Conservation (phyloP, 2,113 vertebrate species). For the Pedetes capensis region DNA sequence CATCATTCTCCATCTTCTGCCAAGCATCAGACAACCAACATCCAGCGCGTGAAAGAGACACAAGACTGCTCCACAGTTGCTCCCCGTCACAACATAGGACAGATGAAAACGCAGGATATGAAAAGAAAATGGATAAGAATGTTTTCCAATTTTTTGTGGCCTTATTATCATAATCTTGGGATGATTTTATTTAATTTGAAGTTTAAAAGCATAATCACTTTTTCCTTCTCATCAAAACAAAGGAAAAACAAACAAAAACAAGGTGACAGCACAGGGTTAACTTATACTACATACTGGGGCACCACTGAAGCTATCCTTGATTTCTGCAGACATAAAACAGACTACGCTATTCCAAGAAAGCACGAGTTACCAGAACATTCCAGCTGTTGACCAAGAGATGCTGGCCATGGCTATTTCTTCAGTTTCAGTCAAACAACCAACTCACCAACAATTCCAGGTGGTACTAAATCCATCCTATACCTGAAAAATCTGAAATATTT, state of each 20-base stretch:
- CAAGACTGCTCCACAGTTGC: not conserved
- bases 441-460: slow-evolving; percentile 7
- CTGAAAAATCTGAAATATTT: slow-evolving; percentile 50
- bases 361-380: slow-evolving; percentile 7
- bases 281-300: not conserved
- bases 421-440: slow-evolving; percentile 1
- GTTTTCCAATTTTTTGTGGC: not conserved
- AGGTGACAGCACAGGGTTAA: not conserved
- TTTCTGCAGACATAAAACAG: slow-evolving; percentile 12
- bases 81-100: not conserved
- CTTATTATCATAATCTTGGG: not conserved
- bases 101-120: not conserved
- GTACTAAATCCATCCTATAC: not conserved
- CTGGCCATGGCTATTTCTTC: slow-evolving; percentile 41
- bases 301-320: not conserved
- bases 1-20: not conserved
- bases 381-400: slow-evolving; percentile 42
- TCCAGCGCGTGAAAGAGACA: not conserved
- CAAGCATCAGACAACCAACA: not conserved
- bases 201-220: not conserved
- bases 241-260: not conserved
- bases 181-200: slow-evolving; percentile 25
- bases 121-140: not conserved
- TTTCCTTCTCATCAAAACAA: not conserved
- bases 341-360: not conserved